Conservation (phyloP, 1,140 invertebrate genomes). For the Penaeus japonicus region DNA sequence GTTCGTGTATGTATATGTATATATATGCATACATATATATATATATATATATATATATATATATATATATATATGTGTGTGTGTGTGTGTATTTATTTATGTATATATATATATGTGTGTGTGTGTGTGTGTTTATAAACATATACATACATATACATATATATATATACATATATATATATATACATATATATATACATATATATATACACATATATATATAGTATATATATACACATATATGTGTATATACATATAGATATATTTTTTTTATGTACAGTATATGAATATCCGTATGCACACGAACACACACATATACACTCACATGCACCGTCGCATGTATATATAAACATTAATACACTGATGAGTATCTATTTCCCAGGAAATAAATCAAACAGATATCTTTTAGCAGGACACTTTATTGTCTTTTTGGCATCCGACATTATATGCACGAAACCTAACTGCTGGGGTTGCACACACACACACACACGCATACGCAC, state of each 20-base stretch:
- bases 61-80: too few species aligned
- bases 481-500: constrained; percentile 13
- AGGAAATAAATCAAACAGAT: not conserved
- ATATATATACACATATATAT: not conserved
- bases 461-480: not conserved
- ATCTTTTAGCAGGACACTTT: constrained; percentile 14
- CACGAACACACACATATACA: not conserved
- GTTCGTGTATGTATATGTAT: too few species aligned
- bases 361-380: not conserved
- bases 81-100: too few species aligned
- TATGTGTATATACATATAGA: not conserved
- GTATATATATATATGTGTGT: not conserved
- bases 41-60: too few species aligned
- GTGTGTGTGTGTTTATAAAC: not conserved
- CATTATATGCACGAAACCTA: constrained; percentile 7
- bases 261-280: not conserved
- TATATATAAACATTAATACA: not conserved
- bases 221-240: not conserved
- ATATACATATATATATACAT: not conserved
- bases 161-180: not conserved
- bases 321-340: not conserved
- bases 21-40: too few species aligned
- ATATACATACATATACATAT: not conserved
- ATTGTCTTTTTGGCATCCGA: constrained; percentile 41
- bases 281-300: not conserved